Conservation (phyloP, 2,797 vertebrate species). For the Varecia variegata region DNA sequence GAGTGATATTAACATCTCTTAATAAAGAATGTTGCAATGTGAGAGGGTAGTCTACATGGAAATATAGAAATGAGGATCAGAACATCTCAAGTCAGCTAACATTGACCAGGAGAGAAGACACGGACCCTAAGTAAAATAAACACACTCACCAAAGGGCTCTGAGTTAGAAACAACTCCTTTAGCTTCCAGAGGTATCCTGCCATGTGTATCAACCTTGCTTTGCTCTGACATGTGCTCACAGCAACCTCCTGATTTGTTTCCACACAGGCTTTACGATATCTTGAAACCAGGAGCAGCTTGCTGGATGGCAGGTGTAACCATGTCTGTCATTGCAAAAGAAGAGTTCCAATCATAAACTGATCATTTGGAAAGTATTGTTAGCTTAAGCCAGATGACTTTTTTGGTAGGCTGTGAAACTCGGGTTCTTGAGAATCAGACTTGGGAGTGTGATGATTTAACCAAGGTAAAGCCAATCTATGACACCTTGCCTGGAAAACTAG, state of each 20-base stretch:
- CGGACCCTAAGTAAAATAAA: background rate
- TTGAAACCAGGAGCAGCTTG: background rate
- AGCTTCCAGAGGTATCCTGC: background rate
- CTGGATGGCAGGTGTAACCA: background rate
- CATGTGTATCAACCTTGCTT: background rate
- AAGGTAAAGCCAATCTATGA: background rate
- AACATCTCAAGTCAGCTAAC: background rate
- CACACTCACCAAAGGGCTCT: background rate
- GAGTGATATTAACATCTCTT: background rate
- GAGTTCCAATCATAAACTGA: background rate
- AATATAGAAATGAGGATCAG: background rate
- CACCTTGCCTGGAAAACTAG: background rate
- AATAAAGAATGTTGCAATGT: background rate
- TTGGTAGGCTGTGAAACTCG: background rate
- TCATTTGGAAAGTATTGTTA: background rate
- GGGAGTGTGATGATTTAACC: background rate
- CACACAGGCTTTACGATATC: background rate
- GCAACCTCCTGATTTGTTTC: background rate
- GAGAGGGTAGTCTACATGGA: background rate
- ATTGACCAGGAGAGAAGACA: background rate
- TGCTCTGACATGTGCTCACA: background rate
- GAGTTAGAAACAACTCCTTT: background rate
- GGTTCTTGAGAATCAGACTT: background rate
- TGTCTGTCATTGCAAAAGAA: background rate
- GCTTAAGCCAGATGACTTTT: background rate